Evolutionary conservation across 2,113 vertebrate species (phyloP).

Genomic region (Indri indri): DNA sequence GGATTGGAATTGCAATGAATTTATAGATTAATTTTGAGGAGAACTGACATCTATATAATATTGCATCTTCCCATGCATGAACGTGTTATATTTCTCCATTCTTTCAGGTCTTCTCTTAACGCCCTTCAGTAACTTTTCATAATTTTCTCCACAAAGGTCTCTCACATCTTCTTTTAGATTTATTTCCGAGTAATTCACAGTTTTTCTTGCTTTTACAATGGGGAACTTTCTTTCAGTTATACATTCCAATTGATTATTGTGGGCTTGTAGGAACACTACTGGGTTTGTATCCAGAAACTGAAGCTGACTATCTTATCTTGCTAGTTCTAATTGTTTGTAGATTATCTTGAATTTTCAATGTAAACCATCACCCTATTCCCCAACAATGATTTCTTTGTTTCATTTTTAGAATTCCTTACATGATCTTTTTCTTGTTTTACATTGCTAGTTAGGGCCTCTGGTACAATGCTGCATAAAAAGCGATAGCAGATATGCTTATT

Average conservation of each 20-base stretch:
- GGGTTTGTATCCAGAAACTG: neutral
- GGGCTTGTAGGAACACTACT: neutral
- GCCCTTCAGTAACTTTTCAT: constrained; percentile 62
- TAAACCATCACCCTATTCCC: neutral
- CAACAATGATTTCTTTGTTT: neutral
- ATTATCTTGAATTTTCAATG: constrained; percentile 9
- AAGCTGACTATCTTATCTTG: neutral
- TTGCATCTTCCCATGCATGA: constrained; percentile 37
- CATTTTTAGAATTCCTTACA: neutral
- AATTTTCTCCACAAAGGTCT: constrained; percentile 74
- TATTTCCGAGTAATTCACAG: constrained; percentile 30
- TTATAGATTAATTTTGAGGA: constrained; percentile 42
- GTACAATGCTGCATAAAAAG: neutral
- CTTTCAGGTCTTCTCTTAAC: neutral
- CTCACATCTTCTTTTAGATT: constrained; percentile 54
- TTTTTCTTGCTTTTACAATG: constrained; percentile 45
- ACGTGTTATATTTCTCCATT: constrained; percentile 54
- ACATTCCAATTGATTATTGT: neutral
- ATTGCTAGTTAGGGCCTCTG: neutral
- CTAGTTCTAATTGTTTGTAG: neutral
- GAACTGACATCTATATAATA: neutral
- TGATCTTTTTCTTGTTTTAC: neutral
- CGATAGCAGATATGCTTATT: neutral
- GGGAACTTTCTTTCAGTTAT: neutral
- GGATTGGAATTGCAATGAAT: constrained; percentile 42